A percentile compares a stretch with the other conserved stretches of the same genome.
phyloP scores from a whole-genome alignment of 2,113 vertebrate species.

The Archocentrus centrarchus region DNA sequence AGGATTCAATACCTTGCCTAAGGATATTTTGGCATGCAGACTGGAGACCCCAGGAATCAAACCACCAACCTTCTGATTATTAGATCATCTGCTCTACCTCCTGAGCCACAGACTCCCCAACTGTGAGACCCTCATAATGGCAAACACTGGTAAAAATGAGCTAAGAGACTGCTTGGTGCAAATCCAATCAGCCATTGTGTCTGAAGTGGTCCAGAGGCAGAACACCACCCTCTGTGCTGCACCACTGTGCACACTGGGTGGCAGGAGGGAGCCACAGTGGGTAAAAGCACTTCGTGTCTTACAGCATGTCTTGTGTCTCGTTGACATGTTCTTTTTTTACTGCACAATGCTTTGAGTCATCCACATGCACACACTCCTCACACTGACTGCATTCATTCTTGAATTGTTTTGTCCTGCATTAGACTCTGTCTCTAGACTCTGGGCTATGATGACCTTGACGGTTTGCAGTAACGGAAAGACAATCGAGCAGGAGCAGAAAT shows the following conservation, averaged over 20 bases:
- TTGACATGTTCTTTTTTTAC: background rate
- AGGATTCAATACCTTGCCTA: no score
- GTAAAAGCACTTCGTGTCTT: background rate
- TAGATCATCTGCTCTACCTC: no score
- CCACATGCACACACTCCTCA: background rate
- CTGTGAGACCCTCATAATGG: background rate
- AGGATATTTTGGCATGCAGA: no score
- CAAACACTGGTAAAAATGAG: background rate
- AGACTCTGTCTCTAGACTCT: background rate
- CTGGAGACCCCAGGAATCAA: no score
- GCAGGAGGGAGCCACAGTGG: conserved; percentile 24
- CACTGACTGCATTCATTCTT: background rate
- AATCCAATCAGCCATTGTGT: background rate
- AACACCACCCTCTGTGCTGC: background rate
- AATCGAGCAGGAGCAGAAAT: conserved; percentile 3
- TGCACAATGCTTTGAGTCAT: background rate
- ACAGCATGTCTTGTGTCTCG: background rate
- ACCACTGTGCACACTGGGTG: conserved; percentile 55
- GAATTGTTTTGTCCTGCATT: conserved; percentile 9
- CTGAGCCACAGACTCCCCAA: accelerated
- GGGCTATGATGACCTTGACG: conserved; percentile 24
- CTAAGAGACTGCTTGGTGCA: background rate
- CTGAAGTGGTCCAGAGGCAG: background rate
- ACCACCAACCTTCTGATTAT: no score
- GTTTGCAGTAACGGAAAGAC: conserved; percentile 18